Base-by-base conservation (phyloP, 2,797 vertebrate genomes). In the Sebastes cheni region DNA sequence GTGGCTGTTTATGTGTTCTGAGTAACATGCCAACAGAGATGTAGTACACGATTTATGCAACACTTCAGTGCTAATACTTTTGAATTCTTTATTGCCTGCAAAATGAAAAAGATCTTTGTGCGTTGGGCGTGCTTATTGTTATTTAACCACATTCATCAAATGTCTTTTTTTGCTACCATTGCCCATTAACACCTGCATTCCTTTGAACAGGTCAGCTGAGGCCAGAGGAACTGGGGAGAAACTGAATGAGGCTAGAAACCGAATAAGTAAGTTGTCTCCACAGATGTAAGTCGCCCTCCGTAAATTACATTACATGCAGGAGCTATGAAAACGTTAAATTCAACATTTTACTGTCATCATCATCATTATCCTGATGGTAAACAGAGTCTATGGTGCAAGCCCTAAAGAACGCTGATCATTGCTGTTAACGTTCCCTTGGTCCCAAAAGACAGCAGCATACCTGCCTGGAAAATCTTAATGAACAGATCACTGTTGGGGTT, bases 181-280 rank as follows among this genome's bases (percentile, higher is more conserved):
- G 32, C 61, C 18, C 3, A 22, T 72, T 69, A 67, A 79, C 61
- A 10, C 42, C 14, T 81, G 12, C 8, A 4, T 76, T 74, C 3
- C 88, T 94, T 67, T 89, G 60, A 73, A 70, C 93, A 99, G 98
- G 92, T 96, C 95, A 91, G 83, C 94, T 55, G 97, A 99, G 94
- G 97, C 98, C 85, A 98, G 96, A 90, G 84, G 91, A 64, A 93
- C 98, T 50, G 97, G 97, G 72, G 95, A 96, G 86, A 94, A 96
- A 77, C 89, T 99, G 82, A 97, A 96, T 66, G 91, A 95, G 89
- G 83, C 93, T 61, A 96, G 94, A 93, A 94, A 87, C 83, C 95
- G 90, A 95, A 97, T 99, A 90, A 97, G 98, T 99, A 94, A 98
- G 98, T 97, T 80, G 6, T 56, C 32, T 73, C 32, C 77, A 72